phyloP scores from a whole-genome alignment of 2,888 invertebrate species.

The Platycheirus rosarum region DNA sequence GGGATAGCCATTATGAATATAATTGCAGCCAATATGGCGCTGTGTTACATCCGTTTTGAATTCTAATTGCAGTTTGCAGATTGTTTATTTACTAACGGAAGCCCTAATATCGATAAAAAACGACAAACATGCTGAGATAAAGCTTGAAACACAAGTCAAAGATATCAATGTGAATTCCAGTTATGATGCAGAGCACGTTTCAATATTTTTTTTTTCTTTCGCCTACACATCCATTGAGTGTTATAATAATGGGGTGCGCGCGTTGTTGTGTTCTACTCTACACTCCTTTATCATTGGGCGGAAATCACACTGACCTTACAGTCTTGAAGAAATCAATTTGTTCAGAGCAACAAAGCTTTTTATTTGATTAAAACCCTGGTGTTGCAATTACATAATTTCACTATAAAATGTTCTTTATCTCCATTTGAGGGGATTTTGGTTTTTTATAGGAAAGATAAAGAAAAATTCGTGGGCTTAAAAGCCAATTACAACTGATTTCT shows the following conservation, averaged over 20 bases:
- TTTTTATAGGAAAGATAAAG: neutral
- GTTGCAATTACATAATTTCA: conserved; percentile 56
- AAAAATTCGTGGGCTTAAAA: conserved; percentile 33
- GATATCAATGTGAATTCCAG: conserved; percentile 44
- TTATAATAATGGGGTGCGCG: conserved; percentile 51
- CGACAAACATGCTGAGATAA: conserved; percentile 27
- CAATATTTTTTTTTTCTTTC: conserved; percentile 55
- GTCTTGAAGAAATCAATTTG: conserved; percentile 31
- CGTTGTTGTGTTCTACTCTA: conserved; percentile 22
- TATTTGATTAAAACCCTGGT: conserved; percentile 48
- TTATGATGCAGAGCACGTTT: conserved; percentile 63
- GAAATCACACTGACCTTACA: conserved; percentile 70
- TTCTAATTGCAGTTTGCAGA: conserved; percentile 72
- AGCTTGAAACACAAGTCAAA: conserved; percentile 47
- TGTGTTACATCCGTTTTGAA: conserved; percentile 67
- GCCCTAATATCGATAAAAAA: conserved; percentile 22
- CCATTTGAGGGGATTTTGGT: conserved; percentile 18
- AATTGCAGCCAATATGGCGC: conserved; percentile 45
- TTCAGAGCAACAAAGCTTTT: conserved; percentile 33
- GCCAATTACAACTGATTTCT: conserved; percentile 35
- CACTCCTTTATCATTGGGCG: conserved; percentile 64
- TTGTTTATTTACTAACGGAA: conserved; percentile 67
- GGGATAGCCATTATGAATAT: conserved; percentile 59
- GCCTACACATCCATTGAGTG: conserved; percentile 54
- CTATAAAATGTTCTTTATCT: conserved; percentile 16